Conservation (phyloP, 2,797 vertebrate genomes). For the Microctenopoma stevenorrisi region DNA sequence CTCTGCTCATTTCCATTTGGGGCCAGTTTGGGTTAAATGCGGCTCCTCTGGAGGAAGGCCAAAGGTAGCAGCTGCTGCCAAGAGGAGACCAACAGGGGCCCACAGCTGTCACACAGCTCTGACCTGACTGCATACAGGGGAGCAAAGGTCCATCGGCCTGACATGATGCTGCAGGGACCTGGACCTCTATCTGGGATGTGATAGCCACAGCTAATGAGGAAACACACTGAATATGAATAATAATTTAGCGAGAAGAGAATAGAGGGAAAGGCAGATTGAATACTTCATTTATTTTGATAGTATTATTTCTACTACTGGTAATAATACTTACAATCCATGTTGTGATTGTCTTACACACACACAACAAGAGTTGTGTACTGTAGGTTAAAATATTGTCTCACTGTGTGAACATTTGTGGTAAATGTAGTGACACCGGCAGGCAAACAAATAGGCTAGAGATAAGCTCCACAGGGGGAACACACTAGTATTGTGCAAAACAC, state of each 20-base stretch:
- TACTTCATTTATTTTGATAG: background rate
- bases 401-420: conserved; percentile 41
- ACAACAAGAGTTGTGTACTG: background rate
- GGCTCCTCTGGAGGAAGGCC: conserved; percentile 36
- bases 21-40: conserved; percentile 49
- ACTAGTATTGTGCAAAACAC: conserved; percentile 14
- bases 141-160: conserved; percentile 41
- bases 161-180: conserved; percentile 57
- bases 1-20: conserved; percentile 21
- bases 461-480: conserved; percentile 26
- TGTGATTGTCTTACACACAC: background rate
- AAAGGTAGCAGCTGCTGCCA: conserved; percentile 36
- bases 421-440: conserved; percentile 39
- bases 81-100: conserved; percentile 32
- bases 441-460: conserved; percentile 42
- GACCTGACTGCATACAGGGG: conserved; percentile 48
- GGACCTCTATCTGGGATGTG: conserved; percentile 53
- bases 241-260: background rate
- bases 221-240: conserved; percentile 29
- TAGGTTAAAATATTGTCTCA: conserved; percentile 6
- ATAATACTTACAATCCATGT: background rate
- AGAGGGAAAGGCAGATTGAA: background rate
- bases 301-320: background rate
- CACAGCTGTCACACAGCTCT: conserved; percentile 58
- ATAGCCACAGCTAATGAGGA: conserved; percentile 53